These are phyloP conservation scores for Antechinus stuartii DNA, from an alignment of 2,113 vertebrate species.

Conservation along the genomic window DNA sequence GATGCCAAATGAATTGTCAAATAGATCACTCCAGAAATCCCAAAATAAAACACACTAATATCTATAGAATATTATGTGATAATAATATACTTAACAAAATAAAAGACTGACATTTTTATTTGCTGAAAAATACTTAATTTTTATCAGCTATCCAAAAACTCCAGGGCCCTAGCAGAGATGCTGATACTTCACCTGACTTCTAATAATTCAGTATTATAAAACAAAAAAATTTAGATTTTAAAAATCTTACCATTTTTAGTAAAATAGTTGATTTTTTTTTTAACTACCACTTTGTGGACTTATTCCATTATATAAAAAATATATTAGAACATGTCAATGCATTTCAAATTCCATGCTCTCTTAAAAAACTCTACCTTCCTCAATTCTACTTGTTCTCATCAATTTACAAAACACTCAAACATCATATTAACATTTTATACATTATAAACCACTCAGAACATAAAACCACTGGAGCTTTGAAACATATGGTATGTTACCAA, in stretches of 20 bases:
- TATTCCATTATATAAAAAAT: slow-evolving; percentile 26
- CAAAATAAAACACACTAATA: not conserved
- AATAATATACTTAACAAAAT: not conserved
- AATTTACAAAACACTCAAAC: not conserved
- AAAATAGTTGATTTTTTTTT: slow-evolving; percentile 29
- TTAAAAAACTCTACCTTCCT: slow-evolving; percentile 4
- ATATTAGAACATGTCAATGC: slow-evolving; percentile 12
- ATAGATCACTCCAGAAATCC: not conserved
- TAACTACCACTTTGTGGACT: not conserved
- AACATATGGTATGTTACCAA: not conserved
- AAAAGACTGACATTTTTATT: not conserved
- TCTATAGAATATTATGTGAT: not conserved
- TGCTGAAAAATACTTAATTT: not conserved
- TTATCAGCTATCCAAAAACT: not conserved
- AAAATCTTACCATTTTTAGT: not conserved
- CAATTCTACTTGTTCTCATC: not conserved
- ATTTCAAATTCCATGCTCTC: not conserved
- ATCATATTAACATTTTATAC: not conserved
- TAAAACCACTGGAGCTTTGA: not conserved
- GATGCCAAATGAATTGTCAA: not conserved
- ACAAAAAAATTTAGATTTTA: slow-evolving; percentile 22
- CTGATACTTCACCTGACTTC: not conserved
- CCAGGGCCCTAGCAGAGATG: not conserved
- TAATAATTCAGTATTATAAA: slow-evolving; percentile 18
- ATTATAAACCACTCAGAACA: slow-evolving; percentile 2